Percentiles rank a stretch among this genome's conserved stretches.
These are phyloP conservation scores for Myripristis jacobus DNA, from an alignment of 2,797 vertebrate species.

Conservation along the genomic window DNA sequence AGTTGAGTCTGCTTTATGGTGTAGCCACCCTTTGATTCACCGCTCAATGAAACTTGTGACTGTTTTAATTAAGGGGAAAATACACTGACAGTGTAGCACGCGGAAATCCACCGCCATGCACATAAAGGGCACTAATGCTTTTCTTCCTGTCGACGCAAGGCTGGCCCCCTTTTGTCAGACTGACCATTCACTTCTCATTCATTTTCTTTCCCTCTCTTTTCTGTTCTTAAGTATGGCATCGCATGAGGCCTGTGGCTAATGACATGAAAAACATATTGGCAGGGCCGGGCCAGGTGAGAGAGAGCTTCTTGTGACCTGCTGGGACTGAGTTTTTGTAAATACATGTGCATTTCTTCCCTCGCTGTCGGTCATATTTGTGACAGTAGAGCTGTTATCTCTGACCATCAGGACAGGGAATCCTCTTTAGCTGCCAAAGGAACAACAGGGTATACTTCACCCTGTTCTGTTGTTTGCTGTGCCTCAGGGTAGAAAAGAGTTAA, in stretches of 20 bases:
- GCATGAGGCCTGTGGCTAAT: constrained; percentile 67
- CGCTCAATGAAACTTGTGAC: constrained; percentile 82
- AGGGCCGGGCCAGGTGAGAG: constrained; percentile 62
- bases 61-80: constrained; percentile 83
- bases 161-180: constrained; percentile 74
- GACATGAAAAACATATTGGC: constrained; percentile 63
- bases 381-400: constrained; percentile 51
- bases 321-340: constrained; percentile 48
- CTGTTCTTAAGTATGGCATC: constrained; percentile 66
- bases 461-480: constrained; percentile 74
- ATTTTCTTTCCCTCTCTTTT: constrained; percentile 60
- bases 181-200: constrained; percentile 71
- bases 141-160: constrained; percentile 74
- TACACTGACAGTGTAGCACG: constrained; percentile 75
- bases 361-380: constrained; percentile 50
- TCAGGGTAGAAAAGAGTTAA: constrained; percentile 58
- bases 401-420: constrained; percentile 51
- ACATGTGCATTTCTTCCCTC: constrained; percentile 45
- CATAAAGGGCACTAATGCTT: constrained; percentile 79
- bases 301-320: constrained; percentile 44
- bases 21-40: constrained; percentile 80
- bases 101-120: constrained; percentile 75
- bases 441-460: constrained; percentile 52
- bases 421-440: constrained; percentile 36
- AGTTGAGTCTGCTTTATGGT: constrained; percentile 77